phyloP scores from a whole-genome alignment of 2,888 invertebrate species.

The Drosophila vallismaia region DNA sequence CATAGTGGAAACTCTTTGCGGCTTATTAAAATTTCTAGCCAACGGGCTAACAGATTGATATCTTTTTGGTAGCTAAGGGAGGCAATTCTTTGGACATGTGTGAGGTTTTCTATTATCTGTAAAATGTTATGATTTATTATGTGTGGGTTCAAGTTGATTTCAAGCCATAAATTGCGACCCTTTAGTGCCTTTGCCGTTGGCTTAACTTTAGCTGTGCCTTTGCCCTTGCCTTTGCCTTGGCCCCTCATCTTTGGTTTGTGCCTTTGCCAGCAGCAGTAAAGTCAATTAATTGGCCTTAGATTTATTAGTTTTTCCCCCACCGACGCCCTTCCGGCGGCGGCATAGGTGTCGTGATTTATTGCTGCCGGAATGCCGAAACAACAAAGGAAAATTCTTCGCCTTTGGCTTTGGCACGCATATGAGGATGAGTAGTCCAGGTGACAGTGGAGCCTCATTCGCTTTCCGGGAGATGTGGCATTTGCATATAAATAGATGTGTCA shows the following conservation, averaged over 20 bases:
- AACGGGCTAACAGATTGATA: constrained; percentile 29
- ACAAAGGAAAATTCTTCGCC: constrained; percentile 41
- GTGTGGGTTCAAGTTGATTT: constrained; percentile 77
- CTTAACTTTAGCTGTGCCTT: constrained; percentile 17
- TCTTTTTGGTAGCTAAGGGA: constrained; percentile 8
- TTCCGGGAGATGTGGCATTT: constrained; percentile 55
- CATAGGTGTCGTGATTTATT: constrained; percentile 71
- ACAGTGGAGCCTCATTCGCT: constrained; percentile 9
- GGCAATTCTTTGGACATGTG: constrained; percentile 42
- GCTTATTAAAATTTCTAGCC: constrained; percentile 62
- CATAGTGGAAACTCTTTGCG: constrained; percentile 22
- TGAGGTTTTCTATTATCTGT: constrained; percentile 72
- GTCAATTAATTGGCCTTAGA: constrained; percentile 76
- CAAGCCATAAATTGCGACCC: constrained; percentile 63
- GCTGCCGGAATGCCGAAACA: constrained; percentile 50
- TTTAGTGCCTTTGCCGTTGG: constrained; percentile 37
- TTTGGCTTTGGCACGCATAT: constrained; percentile 49
- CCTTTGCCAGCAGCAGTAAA: constrained; percentile 69
- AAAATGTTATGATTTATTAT: constrained; percentile 74
- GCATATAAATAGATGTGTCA: constrained; percentile 77
- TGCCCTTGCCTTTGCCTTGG: constrained; percentile 8
- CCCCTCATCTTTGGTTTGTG: constrained; percentile 27
- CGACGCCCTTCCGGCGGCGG: background rate
- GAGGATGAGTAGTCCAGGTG: constrained; percentile 31
- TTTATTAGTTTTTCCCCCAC: constrained; percentile 69